Conservation (phyloP, 64 coral and sea anemone genomes). For the Stichodactyla mertensii region DNA sequence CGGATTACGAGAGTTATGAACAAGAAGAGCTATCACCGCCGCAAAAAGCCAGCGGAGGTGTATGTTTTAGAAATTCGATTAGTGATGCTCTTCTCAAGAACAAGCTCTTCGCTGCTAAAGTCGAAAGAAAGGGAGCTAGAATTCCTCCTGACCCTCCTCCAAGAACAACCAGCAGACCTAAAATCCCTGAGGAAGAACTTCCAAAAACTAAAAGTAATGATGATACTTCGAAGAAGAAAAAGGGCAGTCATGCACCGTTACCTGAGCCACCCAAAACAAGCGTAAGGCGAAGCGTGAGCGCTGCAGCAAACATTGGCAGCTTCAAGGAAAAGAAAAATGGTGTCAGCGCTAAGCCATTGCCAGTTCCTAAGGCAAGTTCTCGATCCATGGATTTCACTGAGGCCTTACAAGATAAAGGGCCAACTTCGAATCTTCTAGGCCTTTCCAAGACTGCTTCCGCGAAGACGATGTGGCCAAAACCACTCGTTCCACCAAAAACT, state of each 20-base stretch:
- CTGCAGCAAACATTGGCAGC: background rate
- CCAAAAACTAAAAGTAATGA: background rate
- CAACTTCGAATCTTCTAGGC: background rate
- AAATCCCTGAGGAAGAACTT: background rate
- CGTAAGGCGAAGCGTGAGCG: background rate
- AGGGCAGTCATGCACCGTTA: background rate
- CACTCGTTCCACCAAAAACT: background rate
- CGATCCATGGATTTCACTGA: background rate
- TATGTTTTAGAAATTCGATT: background rate
- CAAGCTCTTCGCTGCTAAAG: background rate
- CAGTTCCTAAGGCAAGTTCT: background rate
- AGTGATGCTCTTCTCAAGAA: conserved; percentile 1
- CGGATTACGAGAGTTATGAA: background rate
- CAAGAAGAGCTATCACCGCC: background rate
- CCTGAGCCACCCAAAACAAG: background rate
- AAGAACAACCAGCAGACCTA: background rate
- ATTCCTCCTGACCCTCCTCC: background rate
- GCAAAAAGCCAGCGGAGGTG: background rate
- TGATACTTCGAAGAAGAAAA: background rate
- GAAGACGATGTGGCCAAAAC: background rate
- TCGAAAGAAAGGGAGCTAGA: background rate
- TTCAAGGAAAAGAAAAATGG: background rate
- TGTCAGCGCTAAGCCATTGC: background rate
- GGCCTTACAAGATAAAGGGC: background rate
- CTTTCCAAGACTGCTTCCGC: background rate